Evolutionary conservation across 2,113 vertebrate genomes (phyloP).

Genomic region (Hiodon alosoides): DNA sequence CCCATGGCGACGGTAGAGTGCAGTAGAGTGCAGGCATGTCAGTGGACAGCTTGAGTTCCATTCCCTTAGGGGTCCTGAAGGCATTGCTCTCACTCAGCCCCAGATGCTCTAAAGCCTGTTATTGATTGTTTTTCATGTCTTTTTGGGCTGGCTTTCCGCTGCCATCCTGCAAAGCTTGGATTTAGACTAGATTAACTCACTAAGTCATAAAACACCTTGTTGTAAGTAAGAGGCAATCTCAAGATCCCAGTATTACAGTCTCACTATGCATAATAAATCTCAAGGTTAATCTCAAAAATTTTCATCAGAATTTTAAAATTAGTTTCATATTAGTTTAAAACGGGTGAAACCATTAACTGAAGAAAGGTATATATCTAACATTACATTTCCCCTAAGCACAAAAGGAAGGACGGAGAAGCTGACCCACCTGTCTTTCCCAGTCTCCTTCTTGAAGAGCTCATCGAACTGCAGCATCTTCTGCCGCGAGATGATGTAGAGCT

Average conservation of each 20-base stretch:
- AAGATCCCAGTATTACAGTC: background rate
- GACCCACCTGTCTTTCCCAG: constrained; percentile 90
- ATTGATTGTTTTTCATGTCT: background rate
- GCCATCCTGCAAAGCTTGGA: background rate
- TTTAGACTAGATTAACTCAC: constrained; percentile 4
- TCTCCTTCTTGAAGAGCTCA: constrained; percentile 93
- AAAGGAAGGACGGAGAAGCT: background rate
- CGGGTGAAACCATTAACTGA: no score
- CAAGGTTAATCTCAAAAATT: no score
- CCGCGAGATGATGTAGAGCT: constrained; percentile 88
- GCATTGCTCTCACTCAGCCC: background rate
- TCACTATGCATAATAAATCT: background rate
- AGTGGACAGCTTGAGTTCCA: background rate
- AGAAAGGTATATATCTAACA: no score
- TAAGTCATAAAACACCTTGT: background rate
- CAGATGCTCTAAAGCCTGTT: background rate
- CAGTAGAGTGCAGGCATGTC: background rate
- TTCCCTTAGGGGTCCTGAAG: background rate
- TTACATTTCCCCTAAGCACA: no score
- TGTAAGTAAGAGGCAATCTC: background rate
- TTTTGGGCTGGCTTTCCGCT: background rate
- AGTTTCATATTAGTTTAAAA: no score
- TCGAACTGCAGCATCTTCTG: constrained; percentile 98
- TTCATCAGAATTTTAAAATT: background rate
- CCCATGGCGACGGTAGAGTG: no score